These are phyloP conservation scores for Saccostrea cuccullata DNA, from an alignment of 1,140 invertebrate species.

Conservation along the genomic window DNA sequence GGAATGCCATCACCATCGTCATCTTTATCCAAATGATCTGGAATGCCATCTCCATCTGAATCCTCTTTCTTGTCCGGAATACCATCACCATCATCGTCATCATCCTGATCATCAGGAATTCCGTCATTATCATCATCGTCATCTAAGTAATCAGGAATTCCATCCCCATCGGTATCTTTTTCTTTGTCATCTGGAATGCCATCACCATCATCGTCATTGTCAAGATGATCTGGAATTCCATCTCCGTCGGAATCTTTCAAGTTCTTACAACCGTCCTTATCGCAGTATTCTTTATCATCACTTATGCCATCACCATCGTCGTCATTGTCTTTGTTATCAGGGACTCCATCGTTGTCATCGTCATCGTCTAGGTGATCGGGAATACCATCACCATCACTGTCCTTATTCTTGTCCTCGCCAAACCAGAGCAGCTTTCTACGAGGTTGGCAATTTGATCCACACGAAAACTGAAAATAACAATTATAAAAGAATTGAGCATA, in stretches of 20 bases:
- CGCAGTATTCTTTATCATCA: constrained; percentile 61
- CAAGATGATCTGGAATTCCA: constrained; percentile 70
- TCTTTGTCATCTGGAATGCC: constrained; percentile 71
- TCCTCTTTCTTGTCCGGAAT: constrained; percentile 72
- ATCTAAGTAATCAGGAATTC: constrained; percentile 65
- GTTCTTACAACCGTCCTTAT: background rate
- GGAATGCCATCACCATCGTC: constrained; percentile 76
- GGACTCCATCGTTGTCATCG: constrained; percentile 61
- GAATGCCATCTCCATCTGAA: constrained; percentile 72
- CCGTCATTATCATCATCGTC: constrained; percentile 73
- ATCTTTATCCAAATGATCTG: constrained; percentile 65
- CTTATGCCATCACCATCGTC: constrained; percentile 73
- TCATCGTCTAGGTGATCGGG: constrained; percentile 54
- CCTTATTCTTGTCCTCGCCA: constrained; percentile 66
- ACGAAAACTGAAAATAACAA: constrained; percentile 42
- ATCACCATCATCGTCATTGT: constrained; percentile 68
- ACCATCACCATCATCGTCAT: constrained; percentile 70
- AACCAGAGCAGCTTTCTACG: constrained; percentile 52
- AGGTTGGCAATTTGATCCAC: constrained; percentile 10
- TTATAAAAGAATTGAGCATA: no score
- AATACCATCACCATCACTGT: constrained; percentile 70
- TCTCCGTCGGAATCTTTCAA: constrained; percentile 73
- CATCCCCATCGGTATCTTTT: constrained; percentile 69
- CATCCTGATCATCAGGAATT: constrained; percentile 63
- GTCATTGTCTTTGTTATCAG: constrained; percentile 64